These are phyloP conservation scores for Toxotes jaculatrix DNA, from an alignment of 2,113 vertebrate species.

Conservation along the genomic window DNA sequence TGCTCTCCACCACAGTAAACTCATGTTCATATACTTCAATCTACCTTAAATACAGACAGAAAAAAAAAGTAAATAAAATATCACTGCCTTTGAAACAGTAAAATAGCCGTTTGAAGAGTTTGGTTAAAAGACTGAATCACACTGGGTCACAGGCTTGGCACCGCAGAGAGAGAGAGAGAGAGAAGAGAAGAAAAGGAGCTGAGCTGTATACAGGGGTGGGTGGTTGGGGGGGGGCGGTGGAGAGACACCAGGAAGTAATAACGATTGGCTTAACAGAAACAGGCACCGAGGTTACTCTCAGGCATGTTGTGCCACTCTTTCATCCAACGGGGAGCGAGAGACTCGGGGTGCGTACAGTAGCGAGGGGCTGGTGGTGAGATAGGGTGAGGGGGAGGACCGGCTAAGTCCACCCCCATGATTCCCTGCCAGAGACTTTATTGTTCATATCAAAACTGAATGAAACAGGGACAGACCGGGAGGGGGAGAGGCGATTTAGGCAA, in stretches of 20 bases:
- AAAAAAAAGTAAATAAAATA: background rate
- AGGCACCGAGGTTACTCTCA: slow-evolving; percentile 74
- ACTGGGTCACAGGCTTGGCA: slow-evolving; percentile 59
- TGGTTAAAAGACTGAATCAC: slow-evolving; percentile 36
- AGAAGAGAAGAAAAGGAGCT: slow-evolving; percentile 52
- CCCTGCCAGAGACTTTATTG: slow-evolving; percentile 41
- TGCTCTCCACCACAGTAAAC: background rate
- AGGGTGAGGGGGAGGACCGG: slow-evolving; percentile 68
- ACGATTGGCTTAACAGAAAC: slow-evolving; percentile 66
- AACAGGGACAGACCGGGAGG: background rate
- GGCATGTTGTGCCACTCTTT: slow-evolving; percentile 61
- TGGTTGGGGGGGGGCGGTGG: background rate
- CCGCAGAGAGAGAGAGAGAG: background rate
- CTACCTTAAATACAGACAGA: background rate
- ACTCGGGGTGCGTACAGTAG: slow-evolving; percentile 47
- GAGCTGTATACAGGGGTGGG: slow-evolving; percentile 18
- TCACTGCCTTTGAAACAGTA: slow-evolving; percentile 17
- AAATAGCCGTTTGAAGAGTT: slow-evolving; percentile 11
- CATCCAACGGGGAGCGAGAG: slow-evolving; percentile 22
- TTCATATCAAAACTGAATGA: slow-evolving; percentile 50
- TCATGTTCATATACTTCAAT: background rate
- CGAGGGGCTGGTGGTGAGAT: slow-evolving; percentile 54
- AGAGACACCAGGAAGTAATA: slow-evolving; percentile 68
- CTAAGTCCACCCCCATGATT: slow-evolving; percentile 20
- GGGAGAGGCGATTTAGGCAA: background rate